A percentile compares a stretch with the other conserved stretches of the same genome.
phyloP scores from a whole-genome alignment of 2,888 invertebrate species.

The Loripinus fragilis region DNA sequence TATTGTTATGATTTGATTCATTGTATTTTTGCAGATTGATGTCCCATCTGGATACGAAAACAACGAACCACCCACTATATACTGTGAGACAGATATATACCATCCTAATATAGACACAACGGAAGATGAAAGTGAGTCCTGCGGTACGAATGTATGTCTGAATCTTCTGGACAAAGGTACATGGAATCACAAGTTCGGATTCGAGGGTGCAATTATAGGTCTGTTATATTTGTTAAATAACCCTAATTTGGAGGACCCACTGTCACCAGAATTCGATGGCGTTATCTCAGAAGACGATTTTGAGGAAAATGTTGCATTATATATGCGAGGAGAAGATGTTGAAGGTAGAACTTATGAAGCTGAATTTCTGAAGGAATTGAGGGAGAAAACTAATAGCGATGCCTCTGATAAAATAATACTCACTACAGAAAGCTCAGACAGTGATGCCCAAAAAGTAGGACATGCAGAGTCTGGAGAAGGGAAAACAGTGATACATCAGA shows the following conservation, averaged over 20 bases:
- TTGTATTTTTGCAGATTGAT: background rate
- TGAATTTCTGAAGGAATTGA: background rate
- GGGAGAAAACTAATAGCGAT: background rate
- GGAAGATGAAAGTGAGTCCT: background rate
- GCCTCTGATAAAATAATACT: too few species aligned
- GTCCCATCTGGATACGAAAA: background rate
- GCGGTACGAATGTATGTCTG: conserved; percentile 41
- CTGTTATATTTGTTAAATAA: background rate
- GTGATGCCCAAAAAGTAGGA: too few species aligned
- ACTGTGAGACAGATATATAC: conserved; percentile 45
- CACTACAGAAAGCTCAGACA: too few species aligned
- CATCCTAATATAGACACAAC: conserved; percentile 53
- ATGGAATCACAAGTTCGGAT: conserved; percentile 10
- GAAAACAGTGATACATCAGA: too few species aligned
- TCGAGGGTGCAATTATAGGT: conserved; percentile 8
- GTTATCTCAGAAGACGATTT: background rate
- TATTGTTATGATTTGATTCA: too few species aligned
- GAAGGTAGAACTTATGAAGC: background rate
- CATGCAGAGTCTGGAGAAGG: too few species aligned
- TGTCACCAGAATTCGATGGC: background rate
- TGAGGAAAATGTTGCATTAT: conserved; percentile 2
- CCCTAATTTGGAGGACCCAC: conserved; percentile 6
- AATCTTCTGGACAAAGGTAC: conserved; percentile 39
- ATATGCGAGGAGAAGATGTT: conserved; percentile 8
- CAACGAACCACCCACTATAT: conserved; percentile 31